Evolutionary conservation across 2,113 vertebrate species (phyloP), one percentile per base, ranked within the genome.

Genomic region (Myrmophylax atrothorax): DNA sequence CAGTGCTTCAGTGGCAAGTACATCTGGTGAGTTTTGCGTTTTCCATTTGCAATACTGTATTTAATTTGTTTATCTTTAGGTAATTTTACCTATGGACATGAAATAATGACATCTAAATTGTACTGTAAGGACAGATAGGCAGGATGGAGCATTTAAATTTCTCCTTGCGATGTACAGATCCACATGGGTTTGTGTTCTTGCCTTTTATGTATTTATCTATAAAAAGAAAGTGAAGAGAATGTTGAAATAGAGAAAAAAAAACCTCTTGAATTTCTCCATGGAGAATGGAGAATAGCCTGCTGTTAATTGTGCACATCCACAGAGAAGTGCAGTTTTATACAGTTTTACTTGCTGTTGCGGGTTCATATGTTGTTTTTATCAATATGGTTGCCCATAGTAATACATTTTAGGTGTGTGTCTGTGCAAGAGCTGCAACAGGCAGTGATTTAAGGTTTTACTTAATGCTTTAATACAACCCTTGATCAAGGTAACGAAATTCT

Each of bases 401-500:
- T 67, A 81, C 25, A 28, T 70, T 81, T 69, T 47, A 76, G 53
- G 50, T 52, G 38, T 35, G 6, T 68, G 16, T 81, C 69, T 23
- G 1, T 66, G 25, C 37, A n/a, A 89, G 77, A 89, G 50, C 76
- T 89, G 80, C 74, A 91, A 66, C 20, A 78, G 59, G 38, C 24
- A 80, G 14, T 73, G 72, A 89, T 88, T 95, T 91, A 58, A 86
- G 46, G 37, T 85, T 92, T 68, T 91, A 66, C 85, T 94, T 93
- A 86, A 68, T 91, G 50, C 84, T 87, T 90, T 95, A 94, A 90
- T 94, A 90, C 80, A 96, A 55, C n/a, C 66, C 37, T 70, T 94
- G 83, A 88, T 93, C 85, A 80, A 91, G 33, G 91, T 96, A 94
- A 91, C 7, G n/a, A 90, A 95, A 94, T 64, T 74, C 24, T 84